Conservation (phyloP, 2,113 vertebrate genomes). For the Limanda limanda region DNA sequence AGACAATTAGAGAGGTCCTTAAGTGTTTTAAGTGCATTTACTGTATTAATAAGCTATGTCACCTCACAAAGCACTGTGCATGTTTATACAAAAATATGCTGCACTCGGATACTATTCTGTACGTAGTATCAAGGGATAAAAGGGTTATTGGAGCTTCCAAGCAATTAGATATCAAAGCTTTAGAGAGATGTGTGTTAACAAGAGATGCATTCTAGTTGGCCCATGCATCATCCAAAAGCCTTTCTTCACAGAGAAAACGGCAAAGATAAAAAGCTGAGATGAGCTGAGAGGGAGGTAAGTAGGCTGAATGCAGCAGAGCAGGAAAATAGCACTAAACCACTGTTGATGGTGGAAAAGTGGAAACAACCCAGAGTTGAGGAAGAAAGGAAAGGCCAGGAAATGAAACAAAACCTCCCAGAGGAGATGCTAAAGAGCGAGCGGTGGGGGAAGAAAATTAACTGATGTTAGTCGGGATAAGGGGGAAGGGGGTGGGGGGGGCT, state of each 20-base stretch:
- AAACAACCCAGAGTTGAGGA: constrained; percentile 31
- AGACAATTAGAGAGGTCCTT: neutral
- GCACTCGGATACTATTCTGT: neutral
- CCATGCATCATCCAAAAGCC: constrained; percentile 40
- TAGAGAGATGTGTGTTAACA: constrained; percentile 25
- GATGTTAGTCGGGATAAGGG: constrained; percentile 41
- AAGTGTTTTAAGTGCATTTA: neutral
- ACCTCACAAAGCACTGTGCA: neutral
- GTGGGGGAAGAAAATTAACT: constrained; percentile 47
- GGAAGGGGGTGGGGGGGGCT: constrained; percentile 10
- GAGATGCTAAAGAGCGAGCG: constrained; percentile 22
- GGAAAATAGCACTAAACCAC: constrained; percentile 37
- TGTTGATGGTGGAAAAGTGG: neutral
- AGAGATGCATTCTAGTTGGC: constrained; percentile 36
- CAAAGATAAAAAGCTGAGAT: neutral
- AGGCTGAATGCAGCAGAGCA: constrained; percentile 15
- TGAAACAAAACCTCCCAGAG: constrained; percentile 50
- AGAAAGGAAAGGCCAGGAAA: constrained; percentile 42
- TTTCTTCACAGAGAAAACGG: neutral
- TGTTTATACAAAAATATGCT: neutral
- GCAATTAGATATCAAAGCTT: constrained; percentile 9
- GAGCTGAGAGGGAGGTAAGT: constrained; percentile 8
- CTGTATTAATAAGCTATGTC: neutral
- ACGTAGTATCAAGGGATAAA: neutral
- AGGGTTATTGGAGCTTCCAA: neutral